Evolutionary conservation across 2,888 invertebrate species (phyloP), one percentile per base, ranked within the genome.

Genomic region (Drosophila mayaguana): DNA sequence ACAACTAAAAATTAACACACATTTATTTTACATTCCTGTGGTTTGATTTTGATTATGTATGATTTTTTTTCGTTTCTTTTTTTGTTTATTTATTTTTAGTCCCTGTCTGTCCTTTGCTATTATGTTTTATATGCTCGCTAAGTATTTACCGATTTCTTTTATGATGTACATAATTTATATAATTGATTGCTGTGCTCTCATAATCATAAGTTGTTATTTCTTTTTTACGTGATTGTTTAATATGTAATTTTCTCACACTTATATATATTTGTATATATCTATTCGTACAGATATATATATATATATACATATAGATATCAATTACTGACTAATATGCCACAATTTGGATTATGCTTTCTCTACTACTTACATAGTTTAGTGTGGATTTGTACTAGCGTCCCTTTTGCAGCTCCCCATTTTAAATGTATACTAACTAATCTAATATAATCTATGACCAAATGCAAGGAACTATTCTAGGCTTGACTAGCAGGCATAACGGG

Each of bases 161-260:
- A 75, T 84, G 57, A 71, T 83, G 83, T 83, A 83, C 80, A 77
- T 87, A 81, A 80, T 87, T 77, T 81, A 87, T 65, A 72, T 70
- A 72, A 67, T 81, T 48, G 82, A 83, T 80, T 87, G 87, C 87
- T 83, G 87, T 80, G 80, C 80, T 59, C 80, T 83, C 66, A 63
- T 83, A 63, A 64, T 83, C 56, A 71, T 83, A 83, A 83, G 87
- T 86, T 83, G 83, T 83, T 83, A 83, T 78, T 63, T 81, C 78
- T 70, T 56, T 53, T 81, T 83, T 72, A 83, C 65, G 56, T 81
- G 69, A 80, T 53, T 57, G 48, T 40, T 56, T 54, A 59, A 59
- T 40, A 62, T 50, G 22, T 62, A 32, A 20, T 46, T 54, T n/a
- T 25, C 18, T 43, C 16, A 46, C 22, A 12, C 18, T 22, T 9